Conservation (phyloP, 2,797 vertebrate genomes). For the Scolopax bukidnonensis region DNA sequence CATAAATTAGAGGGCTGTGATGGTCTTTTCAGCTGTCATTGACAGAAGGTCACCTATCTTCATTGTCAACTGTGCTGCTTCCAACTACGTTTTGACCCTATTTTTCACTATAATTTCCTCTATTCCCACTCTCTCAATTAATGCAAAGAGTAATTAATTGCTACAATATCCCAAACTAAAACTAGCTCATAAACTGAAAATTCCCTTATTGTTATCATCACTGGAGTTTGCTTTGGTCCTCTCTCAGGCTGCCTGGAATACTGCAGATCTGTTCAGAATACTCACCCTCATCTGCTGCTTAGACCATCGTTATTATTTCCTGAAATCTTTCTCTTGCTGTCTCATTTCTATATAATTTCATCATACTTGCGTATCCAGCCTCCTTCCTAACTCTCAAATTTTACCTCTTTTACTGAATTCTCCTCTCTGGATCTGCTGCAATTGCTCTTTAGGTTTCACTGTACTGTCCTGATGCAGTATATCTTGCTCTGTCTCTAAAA, state of each 20-base stretch:
- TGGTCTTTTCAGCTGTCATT: background rate
- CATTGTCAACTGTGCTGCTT: background rate
- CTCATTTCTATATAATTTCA: background rate
- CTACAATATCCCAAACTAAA: background rate
- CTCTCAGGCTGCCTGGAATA: background rate
- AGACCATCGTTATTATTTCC: background rate
- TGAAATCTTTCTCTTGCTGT: background rate
- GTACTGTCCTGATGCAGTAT: background rate
- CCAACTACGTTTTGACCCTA: background rate
- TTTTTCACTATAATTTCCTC: background rate
- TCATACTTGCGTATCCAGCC: background rate
- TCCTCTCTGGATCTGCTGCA: background rate
- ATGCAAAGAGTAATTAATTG: background rate
- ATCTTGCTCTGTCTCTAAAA: background rate
- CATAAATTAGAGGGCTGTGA: background rate
- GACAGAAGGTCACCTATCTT: background rate
- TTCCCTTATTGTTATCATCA: background rate
- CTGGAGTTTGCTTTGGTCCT: background rate
- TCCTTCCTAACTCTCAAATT: background rate
- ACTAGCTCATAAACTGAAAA: background rate
- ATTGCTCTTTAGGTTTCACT: background rate
- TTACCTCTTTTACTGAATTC: background rate
- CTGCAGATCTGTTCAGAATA: background rate
- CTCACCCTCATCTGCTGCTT: background rate
- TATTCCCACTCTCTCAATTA: background rate